Evolutionary conservation across 1,140 invertebrate genomes (phyloP).

Genomic region (Meloidogyne hapla): DNA sequence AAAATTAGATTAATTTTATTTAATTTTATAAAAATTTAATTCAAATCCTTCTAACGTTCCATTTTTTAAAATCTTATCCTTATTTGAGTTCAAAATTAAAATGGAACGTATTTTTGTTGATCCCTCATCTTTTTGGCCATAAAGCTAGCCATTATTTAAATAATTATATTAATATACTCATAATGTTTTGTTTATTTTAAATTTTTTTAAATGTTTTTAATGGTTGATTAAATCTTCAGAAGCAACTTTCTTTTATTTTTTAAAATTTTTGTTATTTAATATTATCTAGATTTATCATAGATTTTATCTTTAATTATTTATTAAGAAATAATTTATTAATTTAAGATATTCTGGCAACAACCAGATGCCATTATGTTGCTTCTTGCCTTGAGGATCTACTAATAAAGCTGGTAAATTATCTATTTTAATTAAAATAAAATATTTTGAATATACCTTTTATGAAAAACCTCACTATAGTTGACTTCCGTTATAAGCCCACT

Average conservation of each 20-base stretch:
- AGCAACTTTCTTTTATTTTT: too few species aligned
- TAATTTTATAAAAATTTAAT: not conserved
- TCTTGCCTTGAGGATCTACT: not conserved
- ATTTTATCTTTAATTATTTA: constrained; percentile 8
- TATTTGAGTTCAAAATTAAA: too few species aligned
- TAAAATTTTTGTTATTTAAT: too few species aligned
- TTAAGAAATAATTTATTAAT: constrained; percentile 13
- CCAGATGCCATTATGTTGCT: not conserved
- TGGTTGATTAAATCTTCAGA: too few species aligned
- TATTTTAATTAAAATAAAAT: too few species aligned
- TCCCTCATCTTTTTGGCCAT: not conserved
- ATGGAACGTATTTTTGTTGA: not conserved
- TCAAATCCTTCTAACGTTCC: not conserved
- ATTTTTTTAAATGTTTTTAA: not conserved
- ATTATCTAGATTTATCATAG: constrained; percentile 13
- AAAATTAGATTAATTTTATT: not conserved
- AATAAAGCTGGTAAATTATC: too few species aligned
- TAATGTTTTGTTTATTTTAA: too few species aligned
- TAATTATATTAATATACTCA: too few species aligned
- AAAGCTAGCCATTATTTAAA: not conserved
- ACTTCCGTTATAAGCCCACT: too few species aligned
- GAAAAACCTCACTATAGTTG: too few species aligned
- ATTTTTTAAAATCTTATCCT: too few species aligned
- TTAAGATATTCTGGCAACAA: not conserved
- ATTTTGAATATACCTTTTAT: too few species aligned